Evolutionary conservation across 1,140 invertebrate genomes (phyloP), one percentile per base, ranked within the genome.

Genomic region (Tribolium castaneum): DNA sequence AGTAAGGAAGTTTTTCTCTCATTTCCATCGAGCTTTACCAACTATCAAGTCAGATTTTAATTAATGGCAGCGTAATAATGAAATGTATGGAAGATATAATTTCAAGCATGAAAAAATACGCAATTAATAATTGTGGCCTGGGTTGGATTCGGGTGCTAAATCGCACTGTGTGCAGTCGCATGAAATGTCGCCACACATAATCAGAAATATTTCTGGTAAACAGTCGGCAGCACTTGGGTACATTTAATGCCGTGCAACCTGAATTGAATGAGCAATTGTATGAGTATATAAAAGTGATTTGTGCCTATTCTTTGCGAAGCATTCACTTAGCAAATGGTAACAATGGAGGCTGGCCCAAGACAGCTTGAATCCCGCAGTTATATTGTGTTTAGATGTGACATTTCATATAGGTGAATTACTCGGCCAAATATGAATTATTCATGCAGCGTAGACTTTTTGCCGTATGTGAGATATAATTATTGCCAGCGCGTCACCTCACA

Each of bases 251-350:
- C 35, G 52, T 73, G 71, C 71, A 73, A 73, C 71, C 52, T 54
- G 71, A 73, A 73, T 72, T 73, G 71, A 73, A 73, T 73, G 71
- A 52, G 52, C 52, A 73, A 73, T 73, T 73, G 71, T 45, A 45
- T 73, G 49, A 73, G 52, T 66, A 66, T 73, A 73, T 73, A 73
- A 73, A 73, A 73, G 71, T 73, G 71, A 73, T 73, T 73, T 73
- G 71, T 73, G 49, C 71, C 71, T 73, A 73, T 73, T 73, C 71
- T 73, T 73, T 39, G 3, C 71, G 30, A 73, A 54, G 52, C 71
- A 72, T 72, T 72, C 70, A 49, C 39, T 14, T 50, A 49, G 39
- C 30, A 54, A 73, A 72, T 72, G 50, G 22, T 19, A 73, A 73
- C 71, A 73, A 73, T 73, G 19, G 71, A 54, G 22, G 30, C 34